phyloP scores from a whole-genome alignment of 1,140 invertebrate genomes.

The Drosophila cardini region DNA sequence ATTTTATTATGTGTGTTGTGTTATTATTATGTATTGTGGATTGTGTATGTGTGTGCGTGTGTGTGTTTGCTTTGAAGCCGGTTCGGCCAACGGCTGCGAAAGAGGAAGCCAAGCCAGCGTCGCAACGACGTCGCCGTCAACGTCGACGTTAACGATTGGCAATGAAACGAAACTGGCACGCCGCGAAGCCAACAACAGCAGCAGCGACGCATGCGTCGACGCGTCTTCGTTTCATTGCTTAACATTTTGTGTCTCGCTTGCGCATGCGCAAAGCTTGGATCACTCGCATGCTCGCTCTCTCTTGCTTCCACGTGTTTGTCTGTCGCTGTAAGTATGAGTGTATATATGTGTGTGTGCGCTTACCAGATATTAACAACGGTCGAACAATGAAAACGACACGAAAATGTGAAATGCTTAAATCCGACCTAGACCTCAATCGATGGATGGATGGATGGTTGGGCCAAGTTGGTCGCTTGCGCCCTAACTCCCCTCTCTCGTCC shows the following conservation, averaged over 20 bases:
- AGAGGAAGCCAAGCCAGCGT: slow-evolving; percentile 53
- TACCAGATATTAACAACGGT: slow-evolving; percentile 74
- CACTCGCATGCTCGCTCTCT: slow-evolving; percentile 12
- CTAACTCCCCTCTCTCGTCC: not conserved
- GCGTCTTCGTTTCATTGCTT: slow-evolving; percentile 47
- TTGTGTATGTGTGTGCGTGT: slow-evolving; percentile 40
- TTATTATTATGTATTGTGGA: slow-evolving; percentile 53
- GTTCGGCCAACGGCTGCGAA: slow-evolving; percentile 56
- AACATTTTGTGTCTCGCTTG: slow-evolving; percentile 63
- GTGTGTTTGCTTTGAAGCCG: slow-evolving; percentile 55
- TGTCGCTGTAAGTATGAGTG: not conserved
- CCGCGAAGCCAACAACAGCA: slow-evolving; percentile 19
- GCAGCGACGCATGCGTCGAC: slow-evolving; percentile 46
- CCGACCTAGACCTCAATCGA: slow-evolving; percentile 83
- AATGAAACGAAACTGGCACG: slow-evolving; percentile 62
- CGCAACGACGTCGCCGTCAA: slow-evolving; percentile 1
- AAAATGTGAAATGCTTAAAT: slow-evolving; percentile 82
- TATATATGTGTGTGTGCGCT: slow-evolving; percentile 39
- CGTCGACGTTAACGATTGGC: slow-evolving; percentile 56
- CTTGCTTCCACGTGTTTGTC: slow-evolving; percentile 15
- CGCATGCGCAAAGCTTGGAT: slow-evolving; percentile 37
- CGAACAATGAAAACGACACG: slow-evolving; percentile 79
- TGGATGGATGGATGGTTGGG: slow-evolving; percentile 44
- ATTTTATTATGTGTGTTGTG: slow-evolving; percentile 76
- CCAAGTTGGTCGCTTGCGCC: slow-evolving; percentile 39